phyloP scores from a whole-genome alignment of 2,113 vertebrate species.

The Tamias sibiricus region DNA sequence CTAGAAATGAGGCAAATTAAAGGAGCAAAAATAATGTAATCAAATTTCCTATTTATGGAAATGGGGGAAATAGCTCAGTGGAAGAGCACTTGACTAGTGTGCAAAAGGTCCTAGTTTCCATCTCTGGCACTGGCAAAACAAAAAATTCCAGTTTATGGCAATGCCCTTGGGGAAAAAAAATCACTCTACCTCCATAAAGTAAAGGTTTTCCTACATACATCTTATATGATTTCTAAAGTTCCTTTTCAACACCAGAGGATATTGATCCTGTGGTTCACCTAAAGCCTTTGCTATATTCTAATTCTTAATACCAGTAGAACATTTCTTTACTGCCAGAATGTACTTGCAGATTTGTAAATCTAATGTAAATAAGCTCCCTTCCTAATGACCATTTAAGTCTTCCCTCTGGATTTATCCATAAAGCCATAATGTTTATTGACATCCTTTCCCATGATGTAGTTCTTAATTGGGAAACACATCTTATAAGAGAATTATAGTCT shows the following conservation, averaged over 20 bases:
- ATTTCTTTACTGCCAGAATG: neutral
- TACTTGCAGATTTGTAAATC: slow-evolving; percentile 61
- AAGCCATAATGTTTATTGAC: slow-evolving; percentile 70
- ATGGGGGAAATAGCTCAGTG: neutral
- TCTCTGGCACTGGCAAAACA: neutral
- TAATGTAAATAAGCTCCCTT: slow-evolving; percentile 65
- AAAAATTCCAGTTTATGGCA: neutral
- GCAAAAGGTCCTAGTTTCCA: neutral
- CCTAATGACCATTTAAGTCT: slow-evolving; percentile 67
- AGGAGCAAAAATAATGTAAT: neutral
- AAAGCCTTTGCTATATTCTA: neutral
- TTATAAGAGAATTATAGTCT: slow-evolving; percentile 71
- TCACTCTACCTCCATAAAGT: neutral
- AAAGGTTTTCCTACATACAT: neutral
- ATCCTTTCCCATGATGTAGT: slow-evolving; percentile 43
- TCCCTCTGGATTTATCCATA: slow-evolving; percentile 46
- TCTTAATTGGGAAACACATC: slow-evolving; percentile 68
- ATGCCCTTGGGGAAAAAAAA: neutral
- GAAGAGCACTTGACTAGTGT: neutral
- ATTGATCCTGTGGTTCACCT: neutral
- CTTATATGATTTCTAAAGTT: neutral
- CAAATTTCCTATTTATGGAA: neutral
- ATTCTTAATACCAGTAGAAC: neutral
- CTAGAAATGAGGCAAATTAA: neutral
- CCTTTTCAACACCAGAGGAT: neutral